Base-by-base conservation (phyloP, 2,797 vertebrate genomes). In the Mus spretus region DNA sequence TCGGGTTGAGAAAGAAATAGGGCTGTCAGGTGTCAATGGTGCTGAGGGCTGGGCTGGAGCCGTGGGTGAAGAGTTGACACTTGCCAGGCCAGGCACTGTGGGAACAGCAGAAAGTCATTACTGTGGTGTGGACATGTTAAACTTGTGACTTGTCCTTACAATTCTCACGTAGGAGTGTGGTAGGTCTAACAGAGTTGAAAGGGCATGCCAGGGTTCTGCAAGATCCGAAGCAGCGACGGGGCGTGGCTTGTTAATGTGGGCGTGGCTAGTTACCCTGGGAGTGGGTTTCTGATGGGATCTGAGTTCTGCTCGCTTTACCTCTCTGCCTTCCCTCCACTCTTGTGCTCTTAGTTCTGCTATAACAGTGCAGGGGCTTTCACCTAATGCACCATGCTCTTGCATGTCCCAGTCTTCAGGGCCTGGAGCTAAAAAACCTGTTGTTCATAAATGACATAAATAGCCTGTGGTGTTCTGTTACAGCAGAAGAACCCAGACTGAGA, bases 261-360 rank as follows among this genome's bases (percentile, higher is more conserved):
- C 1, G 24, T 31, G 40, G 53, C 24, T 28, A 31, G 26, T 19
- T 57, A 6, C 5, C 5, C 0, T 11, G n/a, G 40, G n/a, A 10
- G 7, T 53, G 20, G 75, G 67, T 12, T 44, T 5, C 40, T 3
- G 0, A 6, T 3, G 14, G 47, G 67, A 15, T 28, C 15, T 22
- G 47, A 11, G 50, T 44, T 10, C 20, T 15, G 20, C 20, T 37
- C 1, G 0, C 10, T 40, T 82, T n/a, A 4, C 63, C 34, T 28
- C 47, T 53, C 40, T 44, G 59, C 34, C 44, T 65, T 13, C 77
- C 44, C 15, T 65, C 67, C 10, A 2, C 17, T 82, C 44, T 2
- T 72, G 19, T 65, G 79, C 2, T 84, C 31, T 81, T 17, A 12
- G 26, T 40, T 57, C 34, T 20, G 37, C 70, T 47, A 28, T 0